These are phyloP conservation scores for Agelaius tricolor DNA, from an alignment of 2,113 vertebrate species.

Conservation along the genomic window DNA sequence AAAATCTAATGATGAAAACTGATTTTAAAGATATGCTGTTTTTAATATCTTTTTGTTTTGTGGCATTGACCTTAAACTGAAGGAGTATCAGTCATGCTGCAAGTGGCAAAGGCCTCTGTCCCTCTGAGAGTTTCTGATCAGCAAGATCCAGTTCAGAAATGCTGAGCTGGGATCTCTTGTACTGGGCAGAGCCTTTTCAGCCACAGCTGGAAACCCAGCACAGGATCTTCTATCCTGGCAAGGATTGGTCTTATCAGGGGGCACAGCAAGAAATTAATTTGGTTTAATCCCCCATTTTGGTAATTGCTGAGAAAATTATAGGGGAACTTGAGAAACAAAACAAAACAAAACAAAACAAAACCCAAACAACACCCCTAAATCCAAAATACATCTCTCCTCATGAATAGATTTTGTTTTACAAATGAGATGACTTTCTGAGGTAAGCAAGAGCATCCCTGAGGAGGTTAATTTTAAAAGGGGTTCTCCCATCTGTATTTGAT, in stretches of 20 bases:
- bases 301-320: not conserved
- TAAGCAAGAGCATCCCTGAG: not conserved
- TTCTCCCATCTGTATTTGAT: not conserved
- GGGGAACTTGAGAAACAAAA: not conserved
- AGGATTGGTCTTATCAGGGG: not conserved
- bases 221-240: not conserved
- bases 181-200: not conserved
- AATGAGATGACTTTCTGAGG: not conserved
- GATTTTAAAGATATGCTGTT: accelerated
- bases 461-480: not conserved
- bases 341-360: not conserved
- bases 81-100: not conserved
- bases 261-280: not conserved
- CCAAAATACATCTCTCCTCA: not conserved
- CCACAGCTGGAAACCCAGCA: not conserved
- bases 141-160: not conserved
- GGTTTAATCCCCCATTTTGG: not conserved
- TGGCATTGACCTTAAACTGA: accelerated
- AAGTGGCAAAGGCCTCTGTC: not conserved
- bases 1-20: not conserved
- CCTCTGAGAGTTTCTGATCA: not conserved
- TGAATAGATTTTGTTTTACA: not conserved
- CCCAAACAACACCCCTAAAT: not conserved
- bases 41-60: not conserved
- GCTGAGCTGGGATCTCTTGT: not conserved